Evolutionary conservation across 1,140 invertebrate species (phyloP), one percentile per base, ranked within the genome.

Genomic region (silkworm (Bombyx mori)): DNA sequence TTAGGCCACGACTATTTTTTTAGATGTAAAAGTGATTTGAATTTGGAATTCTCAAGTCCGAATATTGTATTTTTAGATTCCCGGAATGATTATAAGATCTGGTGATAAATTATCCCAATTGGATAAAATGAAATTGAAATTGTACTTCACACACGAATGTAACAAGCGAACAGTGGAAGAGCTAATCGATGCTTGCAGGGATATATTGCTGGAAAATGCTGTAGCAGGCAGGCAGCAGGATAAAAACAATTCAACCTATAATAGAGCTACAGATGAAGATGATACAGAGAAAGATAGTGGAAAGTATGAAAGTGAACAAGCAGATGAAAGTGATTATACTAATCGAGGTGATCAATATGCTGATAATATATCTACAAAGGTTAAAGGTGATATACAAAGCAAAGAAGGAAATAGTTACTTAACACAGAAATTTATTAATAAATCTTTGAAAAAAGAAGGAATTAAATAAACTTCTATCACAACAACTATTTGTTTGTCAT

Each of bases 141-240:
- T 73, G 2, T 47, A 71, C 4, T 84, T 75, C 54, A 71, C 73
- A 1, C 69, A 73, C 9, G 78, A 78, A 56, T 84, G 81, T 54
- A 82, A 81, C 43, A 79, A 70, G 50, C 69, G 75, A 42, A 73
- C 74, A 60, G 68, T 82, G 6, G 62, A 49, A 4, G 60, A 72
- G 35, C 50, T 83, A 43, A 48, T 80, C 2, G 58, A 75, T 55
- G 66, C 63, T 3, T 83, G 80, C 56, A 73, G 76, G 53, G 58
- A 60, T 46, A 54, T 56, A 4, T 50, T 77, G 44, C 56, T 54
- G 9, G 46, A 57, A 42, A 44, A 59, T 50, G 51, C 22, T 55
- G 6, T 18, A 18, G 12, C 12, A 54, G 3, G 35, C 1, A 55
- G 54, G 8, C 4, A 55, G 4, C 7, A 2, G 3, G 7, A 42